A percentile compares a stretch with the other conserved stretches of the same genome.
These are phyloP conservation scores for Peromyscus californicus DNA, from an alignment of 2,113 vertebrate genomes.

Conservation along the genomic window DNA sequence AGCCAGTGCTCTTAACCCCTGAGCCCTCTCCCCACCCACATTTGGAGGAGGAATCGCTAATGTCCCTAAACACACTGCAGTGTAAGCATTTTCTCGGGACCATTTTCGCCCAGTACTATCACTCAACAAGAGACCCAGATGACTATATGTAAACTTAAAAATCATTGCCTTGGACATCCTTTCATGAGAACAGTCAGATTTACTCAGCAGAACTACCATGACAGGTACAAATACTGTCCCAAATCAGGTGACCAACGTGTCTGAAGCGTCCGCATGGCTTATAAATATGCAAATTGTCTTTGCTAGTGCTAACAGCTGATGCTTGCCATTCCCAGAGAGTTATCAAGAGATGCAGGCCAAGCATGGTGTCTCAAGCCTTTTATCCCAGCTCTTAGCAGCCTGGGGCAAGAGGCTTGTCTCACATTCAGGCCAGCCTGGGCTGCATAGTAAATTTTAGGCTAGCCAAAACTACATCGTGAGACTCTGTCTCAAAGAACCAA, in stretches of 20 bases:
- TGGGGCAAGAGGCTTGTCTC: not conserved
- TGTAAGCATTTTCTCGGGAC: not conserved
- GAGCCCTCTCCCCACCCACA: not conserved
- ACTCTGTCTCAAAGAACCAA: not conserved
- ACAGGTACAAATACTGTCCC: not conserved
- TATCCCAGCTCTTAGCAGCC: not conserved
- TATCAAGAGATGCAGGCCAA: not conserved
- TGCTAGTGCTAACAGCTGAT: too few species aligned
- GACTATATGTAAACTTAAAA: not conserved
- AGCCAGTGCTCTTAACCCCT: not conserved
- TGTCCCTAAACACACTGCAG: not conserved
- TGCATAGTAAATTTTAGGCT: not conserved
- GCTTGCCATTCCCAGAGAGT: not conserved
- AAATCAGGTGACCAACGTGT: not conserved
- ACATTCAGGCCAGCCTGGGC: not conserved
- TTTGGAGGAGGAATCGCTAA: not conserved
- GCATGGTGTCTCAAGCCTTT: not conserved
- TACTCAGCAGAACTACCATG: not conserved
- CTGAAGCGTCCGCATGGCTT: not conserved
- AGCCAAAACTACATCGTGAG: not conserved
- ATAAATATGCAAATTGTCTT: not conserved
- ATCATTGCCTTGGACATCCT: not conserved
- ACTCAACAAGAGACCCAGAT: not conserved
- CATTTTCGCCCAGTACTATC: not conserved
- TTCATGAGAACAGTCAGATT: not conserved